Evolutionary conservation across 1,140 invertebrate genomes (phyloP), one percentile per base, ranked within the genome.

Genomic region (Drusus annulatus): DNA sequence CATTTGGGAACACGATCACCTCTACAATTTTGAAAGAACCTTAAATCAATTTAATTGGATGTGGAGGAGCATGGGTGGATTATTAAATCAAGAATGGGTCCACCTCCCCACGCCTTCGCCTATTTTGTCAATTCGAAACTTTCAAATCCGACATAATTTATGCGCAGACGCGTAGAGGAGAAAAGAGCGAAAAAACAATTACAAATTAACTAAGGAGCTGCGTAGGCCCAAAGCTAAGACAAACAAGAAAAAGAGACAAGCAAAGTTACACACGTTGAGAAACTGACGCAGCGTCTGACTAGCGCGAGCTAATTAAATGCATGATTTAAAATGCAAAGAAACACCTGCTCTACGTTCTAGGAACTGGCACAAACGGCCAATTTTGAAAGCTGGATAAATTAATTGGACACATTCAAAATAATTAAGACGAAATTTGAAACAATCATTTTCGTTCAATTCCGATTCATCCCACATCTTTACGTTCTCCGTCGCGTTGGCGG

Each of bases 41-140:
- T 75, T 75, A 56, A 75, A 75, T 75, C 71, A 75, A 75, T 75
- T 75, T 75, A 75, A 75, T 75, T 58, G 71, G 71, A 56, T 58
- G 15, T 31, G 25, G 52, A 58, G 31, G 19, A 75, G 23, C 54
- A 75, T 75, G 71, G 51, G 71, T 58, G 71, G 21, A 71, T 19
- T 36, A 58, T 31, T 45, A 19, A n/a, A 56, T 16, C 52, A 52
- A 75, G 54, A 58, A 74, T 19, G 36, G n/a, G 21, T 36, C 19
- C 19, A 51, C n/a, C 63, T 28, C 23, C 71, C 71, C 54, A 75
- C 71, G 52, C 71, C 16, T 28, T 54, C 60, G 71, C 52, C 71
- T 75, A 75, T 75, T 75, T 75, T 75, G 71, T 75, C 10, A 56
- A 58, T 36, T 31, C 25, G 52, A 75, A 75, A 75, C 52, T 58